Evolutionary conservation across 2,888 invertebrate species (phyloP).

Genomic region (Hetaerina titia): DNA sequence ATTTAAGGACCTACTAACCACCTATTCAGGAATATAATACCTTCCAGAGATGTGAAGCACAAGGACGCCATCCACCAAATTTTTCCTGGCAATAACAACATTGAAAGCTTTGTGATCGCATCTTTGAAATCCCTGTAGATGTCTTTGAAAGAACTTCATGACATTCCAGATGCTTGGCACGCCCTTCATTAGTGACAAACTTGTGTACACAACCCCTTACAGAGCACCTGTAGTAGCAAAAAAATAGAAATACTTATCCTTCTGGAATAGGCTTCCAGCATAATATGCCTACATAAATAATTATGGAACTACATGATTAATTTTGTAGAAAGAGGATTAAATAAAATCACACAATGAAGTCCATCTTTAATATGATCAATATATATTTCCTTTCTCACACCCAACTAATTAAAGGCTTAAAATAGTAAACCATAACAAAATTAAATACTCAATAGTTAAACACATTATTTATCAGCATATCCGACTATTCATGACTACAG

Average conservation of each 20-base stretch:
- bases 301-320: too few species aligned
- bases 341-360: too few species aligned
- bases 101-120: slow-evolving; percentile 76
- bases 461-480: too few species aligned
- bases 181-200: slow-evolving; percentile 76
- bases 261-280: too few species aligned
- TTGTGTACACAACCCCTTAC: slow-evolving; percentile 79
- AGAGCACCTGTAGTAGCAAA: slow-evolving; percentile 77
- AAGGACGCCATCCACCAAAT: slow-evolving; percentile 83
- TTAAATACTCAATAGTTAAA: background rate
- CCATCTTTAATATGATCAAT: background rate
- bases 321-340: too few species aligned
- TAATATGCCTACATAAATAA: too few species aligned
- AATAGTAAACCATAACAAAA: background rate
- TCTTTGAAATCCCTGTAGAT: slow-evolving; percentile 68
- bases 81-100: slow-evolving; percentile 79
- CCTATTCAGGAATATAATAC: slow-evolving; percentile 76
- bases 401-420: background rate
- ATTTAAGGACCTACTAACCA: too few species aligned
- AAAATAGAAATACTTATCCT: slow-evolving; percentile 37
- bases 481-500: too few species aligned
- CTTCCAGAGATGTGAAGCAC: slow-evolving; percentile 85
- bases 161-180: slow-evolving; percentile 79
- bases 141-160: slow-evolving; percentile 74
- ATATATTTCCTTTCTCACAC: background rate